A percentile compares a stretch with the other conserved stretches of the same genome.
Conservation (phyloP, 2,888 invertebrate species). For the Sesia apiformis region DNA sequence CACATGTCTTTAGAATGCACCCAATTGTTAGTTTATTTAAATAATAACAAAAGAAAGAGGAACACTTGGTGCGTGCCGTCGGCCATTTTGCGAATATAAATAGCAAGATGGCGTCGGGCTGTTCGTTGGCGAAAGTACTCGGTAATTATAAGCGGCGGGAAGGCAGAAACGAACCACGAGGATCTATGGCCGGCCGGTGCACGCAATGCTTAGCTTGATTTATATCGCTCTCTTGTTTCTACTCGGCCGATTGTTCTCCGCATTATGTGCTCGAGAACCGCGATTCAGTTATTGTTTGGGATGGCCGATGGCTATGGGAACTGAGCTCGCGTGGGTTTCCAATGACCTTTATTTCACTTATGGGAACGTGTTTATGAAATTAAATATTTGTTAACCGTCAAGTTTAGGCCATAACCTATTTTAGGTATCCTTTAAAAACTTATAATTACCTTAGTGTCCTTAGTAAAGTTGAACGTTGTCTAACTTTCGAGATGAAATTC, state of each 20-base stretch:
- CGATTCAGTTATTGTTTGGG: slow-evolving; percentile 62
- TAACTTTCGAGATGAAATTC: slow-evolving; percentile 20
- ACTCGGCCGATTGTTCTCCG: slow-evolving; percentile 62
- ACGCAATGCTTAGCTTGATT: slow-evolving; percentile 70
- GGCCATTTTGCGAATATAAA: slow-evolving; percentile 70
- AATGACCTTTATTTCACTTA: slow-evolving; percentile 23
- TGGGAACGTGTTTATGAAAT: slow-evolving; percentile 24
- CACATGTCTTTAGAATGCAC: too few species aligned
- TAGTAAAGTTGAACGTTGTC: too few species aligned
- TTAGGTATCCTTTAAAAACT: too few species aligned
- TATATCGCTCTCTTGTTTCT: slow-evolving; percentile 68
- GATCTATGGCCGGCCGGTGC: slow-evolving; percentile 62
- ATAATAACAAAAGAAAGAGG: slow-evolving; percentile 56
- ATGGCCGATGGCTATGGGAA: slow-evolving; percentile 59
- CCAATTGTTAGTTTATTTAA: slow-evolving; percentile 13
- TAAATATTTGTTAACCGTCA: slow-evolving; percentile 30
- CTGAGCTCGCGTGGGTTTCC: slow-evolving; percentile 34
- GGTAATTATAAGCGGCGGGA: slow-evolving; percentile 63
- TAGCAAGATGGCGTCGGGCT: slow-evolving; percentile 67
- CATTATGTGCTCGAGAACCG: slow-evolving; percentile 51
- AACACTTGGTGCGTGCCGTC: slow-evolving; percentile 42
- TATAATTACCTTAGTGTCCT: too few species aligned
- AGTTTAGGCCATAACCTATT: slow-evolving; percentile 7
- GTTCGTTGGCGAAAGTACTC: slow-evolving; percentile 68
- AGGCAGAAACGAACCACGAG: slow-evolving; percentile 55